These are phyloP conservation scores for Megamerina dolium DNA, from an alignment of 2,888 invertebrate genomes.

Conservation along the genomic window DNA sequence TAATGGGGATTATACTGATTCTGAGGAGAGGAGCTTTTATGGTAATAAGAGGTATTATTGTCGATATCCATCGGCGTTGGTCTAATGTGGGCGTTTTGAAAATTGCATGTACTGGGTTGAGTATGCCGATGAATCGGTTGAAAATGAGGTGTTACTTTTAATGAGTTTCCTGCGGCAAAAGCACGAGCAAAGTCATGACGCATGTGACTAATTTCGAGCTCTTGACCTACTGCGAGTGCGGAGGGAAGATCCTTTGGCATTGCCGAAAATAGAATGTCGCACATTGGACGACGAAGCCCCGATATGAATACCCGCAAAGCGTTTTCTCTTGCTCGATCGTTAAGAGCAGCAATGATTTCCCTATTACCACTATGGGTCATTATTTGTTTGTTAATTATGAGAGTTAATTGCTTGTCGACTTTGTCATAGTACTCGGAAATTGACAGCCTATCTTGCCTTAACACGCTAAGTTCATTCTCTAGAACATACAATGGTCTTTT, in stretches of 20 bases:
- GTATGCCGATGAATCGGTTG: not conserved
- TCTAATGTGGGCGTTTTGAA: not conserved
- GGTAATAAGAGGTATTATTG: conserved; percentile 1
- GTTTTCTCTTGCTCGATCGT: conserved; percentile 5
- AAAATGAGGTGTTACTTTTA: not conserved
- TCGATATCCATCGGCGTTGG: conserved; percentile 4
- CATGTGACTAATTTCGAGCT: conserved; percentile 5
- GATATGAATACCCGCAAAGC: conserved; percentile 3
- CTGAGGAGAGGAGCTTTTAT: conserved; percentile 2
- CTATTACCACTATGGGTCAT: too few species aligned
- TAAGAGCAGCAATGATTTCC: conserved; percentile 2
- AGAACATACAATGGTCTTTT: conserved; percentile 8
- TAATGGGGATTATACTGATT: not conserved
- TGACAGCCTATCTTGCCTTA: conserved; percentile 1
- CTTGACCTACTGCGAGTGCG: conserved; percentile 2
- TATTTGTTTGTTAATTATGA: too few species aligned
- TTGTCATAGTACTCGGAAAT: conserved; percentile 1
- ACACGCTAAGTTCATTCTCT: conserved; percentile 6
- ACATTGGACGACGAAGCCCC: conserved; percentile 5
- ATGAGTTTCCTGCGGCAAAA: conserved; percentile 4
- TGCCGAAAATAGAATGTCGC: conserved; percentile 2
- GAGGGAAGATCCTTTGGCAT: not conserved
- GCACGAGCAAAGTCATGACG: conserved; percentile 5
- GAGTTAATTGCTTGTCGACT: conserved; percentile 5
- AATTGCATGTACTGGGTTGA: not conserved